A percentile compares a stretch with the other conserved stretches of the same genome.
Evolutionary conservation across 2,888 invertebrate genomes (phyloP).

Genomic region (Tetropium fuscum): DNA sequence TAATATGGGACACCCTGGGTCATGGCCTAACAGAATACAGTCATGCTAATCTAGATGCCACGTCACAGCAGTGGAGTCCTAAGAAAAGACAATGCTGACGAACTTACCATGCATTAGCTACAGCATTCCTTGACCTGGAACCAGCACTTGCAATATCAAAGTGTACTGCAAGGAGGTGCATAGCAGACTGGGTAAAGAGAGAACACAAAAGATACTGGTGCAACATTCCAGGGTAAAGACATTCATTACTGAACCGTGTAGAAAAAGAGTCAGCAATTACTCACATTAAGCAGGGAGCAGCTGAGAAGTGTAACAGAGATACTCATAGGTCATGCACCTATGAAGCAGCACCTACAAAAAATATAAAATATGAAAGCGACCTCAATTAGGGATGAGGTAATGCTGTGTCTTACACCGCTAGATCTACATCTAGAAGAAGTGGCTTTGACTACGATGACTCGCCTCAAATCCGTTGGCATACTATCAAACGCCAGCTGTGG

Average conservation of each 20-base stretch:
- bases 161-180: not conserved
- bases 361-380: not conserved
- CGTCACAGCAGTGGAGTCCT: not conserved
- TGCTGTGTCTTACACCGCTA: no score
- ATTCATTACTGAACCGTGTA: no score
- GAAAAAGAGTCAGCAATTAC: not conserved
- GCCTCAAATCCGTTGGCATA: no score
- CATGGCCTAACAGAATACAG: not conserved
- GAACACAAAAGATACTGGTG: not conserved
- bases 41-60: not conserved
- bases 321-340: not conserved
- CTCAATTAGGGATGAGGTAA: no score
- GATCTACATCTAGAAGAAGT: no score
- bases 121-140: not conserved
- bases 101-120: not conserved
- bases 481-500: no score
- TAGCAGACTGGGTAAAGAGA: not conserved
- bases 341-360: not conserved
- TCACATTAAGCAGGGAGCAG: not conserved
- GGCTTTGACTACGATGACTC: no score
- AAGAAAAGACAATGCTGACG: not conserved
- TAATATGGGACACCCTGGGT: not conserved
- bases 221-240: not conserved
- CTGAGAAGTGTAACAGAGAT: not conserved
- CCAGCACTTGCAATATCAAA: not conserved